Percentiles rank a stretch among this genome's conserved stretches.
Evolutionary conservation across 2,797 vertebrate genomes (phyloP).

Genomic region (Nothura maculosa): DNA sequence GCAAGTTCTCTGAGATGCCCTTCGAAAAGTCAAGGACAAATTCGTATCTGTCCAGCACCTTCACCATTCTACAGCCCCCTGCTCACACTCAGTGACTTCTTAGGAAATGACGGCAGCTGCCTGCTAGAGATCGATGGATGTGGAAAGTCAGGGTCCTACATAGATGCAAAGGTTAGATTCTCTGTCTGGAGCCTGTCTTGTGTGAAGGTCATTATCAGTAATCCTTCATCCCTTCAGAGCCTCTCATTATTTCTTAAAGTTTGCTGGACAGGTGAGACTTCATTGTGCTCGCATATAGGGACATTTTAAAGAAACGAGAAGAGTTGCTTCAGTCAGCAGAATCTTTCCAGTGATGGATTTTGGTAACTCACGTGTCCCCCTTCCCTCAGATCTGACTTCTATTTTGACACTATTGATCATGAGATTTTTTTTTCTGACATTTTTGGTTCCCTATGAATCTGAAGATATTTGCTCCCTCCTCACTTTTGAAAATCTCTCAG

Average conservation of each 20-base stretch:
- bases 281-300: background rate
- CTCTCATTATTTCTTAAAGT: background rate
- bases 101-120: background rate
- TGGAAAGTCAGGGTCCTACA: background rate
- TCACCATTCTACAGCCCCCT: background rate
- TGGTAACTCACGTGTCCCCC: fast-evolving
- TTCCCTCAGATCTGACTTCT: background rate
- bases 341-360: background rate
- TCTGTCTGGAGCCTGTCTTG: background rate
- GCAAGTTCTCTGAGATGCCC: background rate
- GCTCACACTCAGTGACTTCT: background rate
- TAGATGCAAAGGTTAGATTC: background rate
- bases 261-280: background rate
- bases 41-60: background rate
- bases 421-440: background rate
- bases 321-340: background rate
- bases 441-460: background rate
- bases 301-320: background rate
- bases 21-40: background rate
- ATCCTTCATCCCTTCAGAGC: background rate
- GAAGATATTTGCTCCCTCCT: background rate
- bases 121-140: background rate
- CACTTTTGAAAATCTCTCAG: background rate
- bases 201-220: background rate
- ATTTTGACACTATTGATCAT: background rate